Percentiles rank a stretch among this genome's conserved stretches.
Evolutionary conservation across 2,797 vertebrate species (phyloP).

Genomic region (Poeciliopsis turneri): DNA sequence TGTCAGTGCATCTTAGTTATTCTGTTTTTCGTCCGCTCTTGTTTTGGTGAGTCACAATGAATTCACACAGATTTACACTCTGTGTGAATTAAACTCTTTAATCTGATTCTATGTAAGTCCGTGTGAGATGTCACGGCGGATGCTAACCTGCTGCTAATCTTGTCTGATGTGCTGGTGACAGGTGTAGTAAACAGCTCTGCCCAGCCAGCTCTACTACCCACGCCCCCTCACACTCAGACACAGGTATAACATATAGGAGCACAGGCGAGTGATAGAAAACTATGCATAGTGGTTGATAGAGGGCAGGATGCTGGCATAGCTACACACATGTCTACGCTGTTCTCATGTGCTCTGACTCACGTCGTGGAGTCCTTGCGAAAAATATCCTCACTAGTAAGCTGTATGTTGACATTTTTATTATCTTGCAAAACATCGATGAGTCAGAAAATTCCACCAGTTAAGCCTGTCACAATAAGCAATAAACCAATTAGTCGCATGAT

Average conservation of each 20-base stretch:
- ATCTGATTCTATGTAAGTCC: slow-evolving; percentile 57
- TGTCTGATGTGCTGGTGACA: slow-evolving; percentile 83
- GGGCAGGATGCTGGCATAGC: slow-evolving; percentile 65
- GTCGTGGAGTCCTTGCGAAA: slow-evolving; percentile 67
- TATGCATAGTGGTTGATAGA: slow-evolving; percentile 69
- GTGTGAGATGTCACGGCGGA: slow-evolving; percentile 61
- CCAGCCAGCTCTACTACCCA: slow-evolving; percentile 69
- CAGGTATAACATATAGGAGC: slow-evolving; percentile 75
- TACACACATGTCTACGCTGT: slow-evolving; percentile 71
- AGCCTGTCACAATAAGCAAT: too few relatives aligned
- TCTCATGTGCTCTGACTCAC: slow-evolving; percentile 75
- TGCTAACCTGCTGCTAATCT: slow-evolving; percentile 80
- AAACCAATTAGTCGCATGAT: too few relatives aligned
- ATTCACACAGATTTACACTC: slow-evolving; percentile 14
- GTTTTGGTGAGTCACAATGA: slow-evolving; percentile 46
- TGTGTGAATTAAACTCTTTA: slow-evolving; percentile 25
- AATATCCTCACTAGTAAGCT: slow-evolving; percentile 46
- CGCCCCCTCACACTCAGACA: slow-evolving; percentile 69
- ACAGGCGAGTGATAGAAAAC: slow-evolving; percentile 69
- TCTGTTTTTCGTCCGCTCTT: slow-evolving; percentile 6
- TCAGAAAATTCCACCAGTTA: slow-evolving; percentile 22
- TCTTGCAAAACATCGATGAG: slow-evolving; percentile 26
- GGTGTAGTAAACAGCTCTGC: slow-evolving; percentile 81
- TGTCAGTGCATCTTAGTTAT: slow-evolving; percentile 10
- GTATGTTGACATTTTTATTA: slow-evolving; percentile 59